Evolutionary conservation across 2,113 vertebrate genomes (phyloP).

Genomic region (Syngnathus floridae): DNA sequence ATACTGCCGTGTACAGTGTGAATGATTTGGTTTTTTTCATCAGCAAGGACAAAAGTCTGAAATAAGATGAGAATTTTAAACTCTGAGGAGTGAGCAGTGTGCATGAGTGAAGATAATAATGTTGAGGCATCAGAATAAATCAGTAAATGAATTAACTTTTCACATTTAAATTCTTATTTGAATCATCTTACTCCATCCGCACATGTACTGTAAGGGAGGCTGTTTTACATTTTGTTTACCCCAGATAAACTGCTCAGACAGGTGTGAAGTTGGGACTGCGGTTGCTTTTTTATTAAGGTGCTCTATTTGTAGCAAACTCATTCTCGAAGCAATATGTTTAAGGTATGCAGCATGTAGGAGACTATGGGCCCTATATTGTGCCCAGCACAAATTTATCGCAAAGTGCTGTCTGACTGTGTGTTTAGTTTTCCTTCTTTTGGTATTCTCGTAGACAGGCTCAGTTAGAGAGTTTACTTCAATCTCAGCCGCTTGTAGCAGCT

Average conservation of each 20-base stretch:
- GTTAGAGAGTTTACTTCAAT: no score
- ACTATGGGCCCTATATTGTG: background rate
- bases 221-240: background rate
- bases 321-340: background rate
- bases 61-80: background rate
- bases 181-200: background rate
- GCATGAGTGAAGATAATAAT: constrained; percentile 21
- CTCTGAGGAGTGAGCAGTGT: background rate
- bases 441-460: no score
- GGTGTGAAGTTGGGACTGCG: background rate
- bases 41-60: no score
- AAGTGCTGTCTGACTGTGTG: no score
- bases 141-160: background rate
- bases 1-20: background rate
- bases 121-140: constrained; percentile 40
- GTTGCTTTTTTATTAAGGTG: background rate
- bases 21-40: no score
- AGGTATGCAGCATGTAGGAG: background rate
- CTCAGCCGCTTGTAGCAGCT: no score
- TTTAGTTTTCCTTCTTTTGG: no score
- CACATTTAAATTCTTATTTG: background rate
- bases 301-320: background rate
- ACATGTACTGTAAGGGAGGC: background rate
- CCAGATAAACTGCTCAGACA: background rate
- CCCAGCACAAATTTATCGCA: no score